Percentiles rank a stretch among this genome's conserved stretches.
phyloP scores from a whole-genome alignment of 2,113 vertebrate species.

The Tachycineta bicolor region DNA sequence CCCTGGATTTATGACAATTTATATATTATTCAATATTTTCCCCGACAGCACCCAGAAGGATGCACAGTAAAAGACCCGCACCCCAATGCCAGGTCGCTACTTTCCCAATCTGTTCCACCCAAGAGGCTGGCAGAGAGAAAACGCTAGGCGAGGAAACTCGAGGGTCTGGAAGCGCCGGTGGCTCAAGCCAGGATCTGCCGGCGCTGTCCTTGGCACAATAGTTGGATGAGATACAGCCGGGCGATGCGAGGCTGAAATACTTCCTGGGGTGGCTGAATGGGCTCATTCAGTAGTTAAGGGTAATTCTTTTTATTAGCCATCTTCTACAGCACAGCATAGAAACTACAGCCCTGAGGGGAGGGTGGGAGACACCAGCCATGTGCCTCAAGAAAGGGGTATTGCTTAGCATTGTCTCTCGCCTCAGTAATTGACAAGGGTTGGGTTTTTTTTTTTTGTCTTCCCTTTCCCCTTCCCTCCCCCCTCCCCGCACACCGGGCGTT shows the following conservation, averaged over 20 bases:
- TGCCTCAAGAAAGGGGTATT: constrained; percentile 9
- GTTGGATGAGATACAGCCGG: background rate
- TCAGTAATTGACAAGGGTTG: background rate
- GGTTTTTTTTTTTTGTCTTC: background rate
- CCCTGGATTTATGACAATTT: background rate
- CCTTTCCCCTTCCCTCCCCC: background rate
- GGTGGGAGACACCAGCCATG: constrained; percentile 26
- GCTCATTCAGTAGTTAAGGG: constrained; percentile 11
- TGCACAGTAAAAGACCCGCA: background rate
- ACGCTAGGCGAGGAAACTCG: background rate
- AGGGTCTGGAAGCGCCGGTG: background rate
- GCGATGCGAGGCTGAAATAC: constrained; percentile 8
- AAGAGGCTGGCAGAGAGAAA: background rate
- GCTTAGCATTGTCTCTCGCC: constrained; percentile 42
- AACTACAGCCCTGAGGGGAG: background rate
- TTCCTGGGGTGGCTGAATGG: constrained; percentile 39
- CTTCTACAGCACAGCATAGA: background rate
- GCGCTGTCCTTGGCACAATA: constrained; percentile 4
- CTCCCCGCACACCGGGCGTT: background rate
- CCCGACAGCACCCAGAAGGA: background rate
- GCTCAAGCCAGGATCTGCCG: background rate
- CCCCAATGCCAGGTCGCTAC: background rate
- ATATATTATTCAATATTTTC: background rate
- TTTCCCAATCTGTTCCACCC: background rate
- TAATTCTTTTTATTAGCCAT: background rate